A percentile compares a stretch with the other conserved stretches of the same genome.
Evolutionary conservation across 2,888 invertebrate genomes (phyloP).

Genomic region (Dasysyrphus albostriatus): DNA sequence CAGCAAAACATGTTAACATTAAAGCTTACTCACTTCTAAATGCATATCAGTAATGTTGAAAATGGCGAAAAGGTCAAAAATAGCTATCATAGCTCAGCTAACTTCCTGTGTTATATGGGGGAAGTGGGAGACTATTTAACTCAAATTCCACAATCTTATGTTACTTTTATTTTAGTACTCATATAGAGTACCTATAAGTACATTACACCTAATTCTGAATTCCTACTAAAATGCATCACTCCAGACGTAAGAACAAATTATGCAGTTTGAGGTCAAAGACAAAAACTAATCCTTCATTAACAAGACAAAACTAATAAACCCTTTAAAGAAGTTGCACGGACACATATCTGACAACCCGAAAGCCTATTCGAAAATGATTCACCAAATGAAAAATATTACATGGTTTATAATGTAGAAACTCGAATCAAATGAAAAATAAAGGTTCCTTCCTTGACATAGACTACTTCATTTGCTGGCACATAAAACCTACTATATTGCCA

Average conservation of each 20-base stretch:
- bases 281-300: background rate
- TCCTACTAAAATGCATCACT: too few species aligned
- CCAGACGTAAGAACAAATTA: background rate
- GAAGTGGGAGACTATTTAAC: too few species aligned
- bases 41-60: too few species aligned
- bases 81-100: too few species aligned
- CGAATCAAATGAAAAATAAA: constrained; percentile 31
- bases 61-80: too few species aligned
- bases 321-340: background rate
- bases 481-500: constrained; percentile 32
- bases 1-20: too few species aligned
- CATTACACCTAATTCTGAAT: too few species aligned
- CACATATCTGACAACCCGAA: background rate
- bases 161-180: too few species aligned
- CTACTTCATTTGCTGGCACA: constrained; percentile 16
- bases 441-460: constrained; percentile 43
- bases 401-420: constrained; percentile 30
- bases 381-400: constrained; percentile 32
- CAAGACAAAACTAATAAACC: constrained; percentile 37
- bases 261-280: background rate
- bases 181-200: too few species aligned
- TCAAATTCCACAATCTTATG: too few species aligned
- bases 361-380: constrained; percentile 43
- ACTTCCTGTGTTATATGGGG: too few species aligned
- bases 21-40: too few species aligned